Evolutionary conservation across 2,113 vertebrate genomes (phyloP).

Genomic region (Otis tarda): DNA sequence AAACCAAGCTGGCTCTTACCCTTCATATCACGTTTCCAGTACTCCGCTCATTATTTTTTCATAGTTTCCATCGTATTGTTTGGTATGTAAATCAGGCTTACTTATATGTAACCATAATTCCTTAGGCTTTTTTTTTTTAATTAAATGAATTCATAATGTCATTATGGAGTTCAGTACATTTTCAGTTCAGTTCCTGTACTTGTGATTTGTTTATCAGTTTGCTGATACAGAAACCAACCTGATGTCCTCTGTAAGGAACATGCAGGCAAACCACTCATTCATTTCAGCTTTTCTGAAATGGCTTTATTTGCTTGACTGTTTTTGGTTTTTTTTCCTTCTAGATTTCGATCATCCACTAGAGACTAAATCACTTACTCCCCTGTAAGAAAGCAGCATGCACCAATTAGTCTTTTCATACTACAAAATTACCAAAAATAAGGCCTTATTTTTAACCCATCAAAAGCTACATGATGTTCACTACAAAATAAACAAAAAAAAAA

Average conservation of each 20-base stretch:
- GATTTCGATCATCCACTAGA: constrained; percentile 1
- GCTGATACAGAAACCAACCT: not conserved
- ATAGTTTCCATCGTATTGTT: not conserved
- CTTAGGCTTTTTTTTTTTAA: not conserved
- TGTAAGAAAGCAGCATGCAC: not conserved
- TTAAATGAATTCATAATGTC: not conserved
- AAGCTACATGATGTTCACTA: not conserved
- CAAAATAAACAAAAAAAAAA: not conserved
- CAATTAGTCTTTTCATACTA: not conserved
- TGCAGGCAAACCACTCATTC: not conserved
- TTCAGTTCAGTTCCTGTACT: not conserved
- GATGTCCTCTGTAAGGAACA: not conserved
- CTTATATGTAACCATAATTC: not conserved
- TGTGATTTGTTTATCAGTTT: not conserved
- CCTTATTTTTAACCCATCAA: not conserved
- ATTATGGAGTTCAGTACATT: not conserved
- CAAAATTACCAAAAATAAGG: not conserved
- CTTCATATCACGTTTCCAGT: not conserved
- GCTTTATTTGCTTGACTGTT: not conserved
- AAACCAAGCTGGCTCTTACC: not conserved
- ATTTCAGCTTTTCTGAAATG: not conserved
- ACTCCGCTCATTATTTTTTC: not conserved
- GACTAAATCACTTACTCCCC: not conserved
- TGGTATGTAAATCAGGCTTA: not conserved
- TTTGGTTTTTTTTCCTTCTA: not conserved